Base-by-base conservation (phyloP, 2,888 invertebrate genomes). In the Malthinus flaveolus region DNA sequence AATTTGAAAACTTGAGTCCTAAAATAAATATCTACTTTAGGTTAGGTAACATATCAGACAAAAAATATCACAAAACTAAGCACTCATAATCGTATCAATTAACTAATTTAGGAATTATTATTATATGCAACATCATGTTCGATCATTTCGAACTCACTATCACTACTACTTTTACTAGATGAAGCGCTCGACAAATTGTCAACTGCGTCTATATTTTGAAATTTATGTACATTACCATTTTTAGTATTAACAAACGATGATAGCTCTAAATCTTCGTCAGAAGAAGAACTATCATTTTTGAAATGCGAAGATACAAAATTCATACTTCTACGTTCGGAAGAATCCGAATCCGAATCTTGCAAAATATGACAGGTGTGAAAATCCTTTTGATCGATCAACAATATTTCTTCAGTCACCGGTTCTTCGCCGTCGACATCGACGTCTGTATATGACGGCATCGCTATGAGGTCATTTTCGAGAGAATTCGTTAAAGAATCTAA, bases 271-370 rank as follows among this genome's bases (percentile, higher is more conserved):
- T 68, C 67, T 32, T 61, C 49, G 32, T 39, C 12, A n/a, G 42
- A 36, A 13, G 76, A 76, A 11, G 78, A 77, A 60, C 73, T 76
- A 45, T 78, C 77, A 11, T 72, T 73, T 57, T 77, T 78, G 64
- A 79, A 79, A 66, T 80, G 79, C 3, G 73, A 69, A 15, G 77
- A 73, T 60, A 79, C 78, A 58, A 80, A 80, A 54, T 72, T 71
- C 10, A 80, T 78, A 34, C 72, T 74, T 58, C 67, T 70, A 51
- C 70, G 67, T 7, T 76, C 76, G 7, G 4, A 13, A 1, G 39
- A 42, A 7, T 75, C 75, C 4, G 74, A 74, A 49, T 78, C 71
- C 1, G 78, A 77, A 65, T 78, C 78, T 53, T 73, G 76, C 0
- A 77, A 76, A 35, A 70, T 56, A 34, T 75, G 73, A 7, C 68